A percentile compares a stretch with the other conserved stretches of the same genome.
Evolutionary conservation across 2,888 invertebrate genomes (phyloP).

Genomic region (Polyommatus icarus): DNA sequence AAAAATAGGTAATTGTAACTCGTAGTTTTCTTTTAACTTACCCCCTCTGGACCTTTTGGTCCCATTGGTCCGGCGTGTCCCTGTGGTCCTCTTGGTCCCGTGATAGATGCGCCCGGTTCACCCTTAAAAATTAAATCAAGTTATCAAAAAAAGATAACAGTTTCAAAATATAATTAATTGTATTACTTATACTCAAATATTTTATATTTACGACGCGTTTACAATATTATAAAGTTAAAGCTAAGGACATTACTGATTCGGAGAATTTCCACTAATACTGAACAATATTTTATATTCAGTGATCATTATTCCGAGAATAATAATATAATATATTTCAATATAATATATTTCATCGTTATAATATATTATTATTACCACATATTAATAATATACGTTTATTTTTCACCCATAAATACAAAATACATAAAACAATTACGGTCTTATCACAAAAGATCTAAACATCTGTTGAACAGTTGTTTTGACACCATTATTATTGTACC

Average conservation of each 20-base stretch:
- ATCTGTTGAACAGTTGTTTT: no score
- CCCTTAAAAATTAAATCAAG: conserved; percentile 46
- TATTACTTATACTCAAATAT: not conserved
- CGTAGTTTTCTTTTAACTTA: conserved; percentile 39
- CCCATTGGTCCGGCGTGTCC: conserved; percentile 83
- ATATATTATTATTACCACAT: no score
- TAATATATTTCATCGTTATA: no score
- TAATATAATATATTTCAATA: no score
- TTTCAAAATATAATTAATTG: not conserved
- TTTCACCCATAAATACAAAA: no score
- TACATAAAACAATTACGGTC: no score
- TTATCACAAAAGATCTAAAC: no score
- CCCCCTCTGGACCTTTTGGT: conserved; percentile 72
- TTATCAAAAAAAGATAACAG: not conserved
- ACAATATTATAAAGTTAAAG: no score
- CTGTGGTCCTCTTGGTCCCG: conserved; percentile 52
- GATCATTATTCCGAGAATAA: not conserved
- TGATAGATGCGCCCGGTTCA: conserved; percentile 49
- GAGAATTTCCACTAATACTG: not conserved
- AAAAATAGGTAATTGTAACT: not conserved
- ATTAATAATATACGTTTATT: no score
- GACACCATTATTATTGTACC: no score
- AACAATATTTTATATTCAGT: not conserved
- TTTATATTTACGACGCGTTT: not conserved
- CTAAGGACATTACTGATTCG: no score